Percentiles rank a stretch among this genome's conserved stretches.
These are phyloP conservation scores for Hydrophis major DNA, from an alignment of 2,797 vertebrate species.

Conservation along the genomic window DNA sequence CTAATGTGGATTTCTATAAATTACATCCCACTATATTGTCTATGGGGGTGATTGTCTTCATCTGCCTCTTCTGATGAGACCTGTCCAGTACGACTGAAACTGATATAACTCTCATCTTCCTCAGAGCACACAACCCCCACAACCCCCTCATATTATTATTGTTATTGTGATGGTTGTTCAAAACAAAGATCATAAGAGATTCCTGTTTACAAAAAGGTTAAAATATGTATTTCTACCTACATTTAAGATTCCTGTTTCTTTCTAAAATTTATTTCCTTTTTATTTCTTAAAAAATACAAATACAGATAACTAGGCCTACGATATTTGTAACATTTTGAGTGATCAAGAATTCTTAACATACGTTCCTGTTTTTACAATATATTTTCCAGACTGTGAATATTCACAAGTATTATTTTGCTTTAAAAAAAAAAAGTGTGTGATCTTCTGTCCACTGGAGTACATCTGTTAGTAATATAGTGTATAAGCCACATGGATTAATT, in stretches of 20 bases:
- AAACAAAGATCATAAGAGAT: background rate
- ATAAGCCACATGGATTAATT: background rate
- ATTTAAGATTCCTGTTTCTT: background rate
- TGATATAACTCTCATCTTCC: background rate
- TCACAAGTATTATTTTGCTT: conserved; percentile 10
- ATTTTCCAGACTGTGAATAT: background rate
- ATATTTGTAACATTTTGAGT: conserved; percentile 8
- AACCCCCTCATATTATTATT: background rate
- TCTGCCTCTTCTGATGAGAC: background rate
- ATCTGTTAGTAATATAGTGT: conserved; percentile 4
- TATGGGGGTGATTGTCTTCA: background rate
- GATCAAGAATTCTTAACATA: background rate
- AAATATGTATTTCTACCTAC: background rate
- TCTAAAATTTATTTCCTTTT: background rate
- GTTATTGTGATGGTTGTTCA: background rate
- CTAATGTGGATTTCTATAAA: background rate
- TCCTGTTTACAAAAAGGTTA: background rate
- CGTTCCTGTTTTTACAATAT: background rate
- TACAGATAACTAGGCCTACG: background rate
- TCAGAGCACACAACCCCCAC: background rate
- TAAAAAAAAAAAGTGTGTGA: background rate
- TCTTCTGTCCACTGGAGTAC: background rate
- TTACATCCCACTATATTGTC: background rate
- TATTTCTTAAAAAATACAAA: background rate
- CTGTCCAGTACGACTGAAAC: background rate